phyloP scores from a whole-genome alignment of 2,888 invertebrate species.

The Sepiola atlantica region DNA sequence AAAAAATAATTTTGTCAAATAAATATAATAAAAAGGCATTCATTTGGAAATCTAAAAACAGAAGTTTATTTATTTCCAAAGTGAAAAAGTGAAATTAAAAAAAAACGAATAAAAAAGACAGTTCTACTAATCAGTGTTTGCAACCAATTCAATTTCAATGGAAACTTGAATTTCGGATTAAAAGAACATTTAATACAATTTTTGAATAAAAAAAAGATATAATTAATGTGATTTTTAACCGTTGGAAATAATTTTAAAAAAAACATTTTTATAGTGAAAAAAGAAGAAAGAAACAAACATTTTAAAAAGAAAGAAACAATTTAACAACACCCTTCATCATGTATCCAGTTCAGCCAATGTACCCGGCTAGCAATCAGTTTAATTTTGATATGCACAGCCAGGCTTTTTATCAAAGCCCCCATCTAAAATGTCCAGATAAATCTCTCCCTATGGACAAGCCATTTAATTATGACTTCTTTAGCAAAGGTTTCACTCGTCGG shows the following conservation, averaged over 20 bases:
- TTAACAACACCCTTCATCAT: not conserved
- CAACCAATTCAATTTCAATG: too few relatives aligned
- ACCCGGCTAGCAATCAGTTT: not conserved
- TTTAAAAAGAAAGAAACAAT: not conserved
- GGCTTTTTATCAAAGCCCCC: conserved; percentile 17
- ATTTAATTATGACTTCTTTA: conserved; percentile 40
- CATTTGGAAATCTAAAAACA: too few relatives aligned
- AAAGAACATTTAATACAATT: not conserved
- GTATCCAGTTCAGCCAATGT: conserved; percentile 41
- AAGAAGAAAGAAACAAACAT: not conserved
- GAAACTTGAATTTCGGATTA: too few relatives aligned
- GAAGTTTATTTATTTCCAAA: too few relatives aligned
- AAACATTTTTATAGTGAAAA: not conserved
- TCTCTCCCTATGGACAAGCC: conserved; percentile 39
- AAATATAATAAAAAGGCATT: too few relatives aligned
- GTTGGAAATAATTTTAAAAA: not conserved
- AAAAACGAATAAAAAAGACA: too few relatives aligned
- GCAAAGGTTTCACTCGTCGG: not conserved
- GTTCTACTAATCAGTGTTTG: too few relatives aligned
- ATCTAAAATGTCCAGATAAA: conserved; percentile 24
- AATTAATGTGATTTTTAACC: not conserved
- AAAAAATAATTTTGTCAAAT: too few relatives aligned
- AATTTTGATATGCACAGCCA: conserved; percentile 39
- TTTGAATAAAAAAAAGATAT: not conserved
- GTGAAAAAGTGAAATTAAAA: too few relatives aligned